Evolutionary conservation across 2,888 invertebrate genomes (phyloP).

Genomic region (Dynastes maya): DNA sequence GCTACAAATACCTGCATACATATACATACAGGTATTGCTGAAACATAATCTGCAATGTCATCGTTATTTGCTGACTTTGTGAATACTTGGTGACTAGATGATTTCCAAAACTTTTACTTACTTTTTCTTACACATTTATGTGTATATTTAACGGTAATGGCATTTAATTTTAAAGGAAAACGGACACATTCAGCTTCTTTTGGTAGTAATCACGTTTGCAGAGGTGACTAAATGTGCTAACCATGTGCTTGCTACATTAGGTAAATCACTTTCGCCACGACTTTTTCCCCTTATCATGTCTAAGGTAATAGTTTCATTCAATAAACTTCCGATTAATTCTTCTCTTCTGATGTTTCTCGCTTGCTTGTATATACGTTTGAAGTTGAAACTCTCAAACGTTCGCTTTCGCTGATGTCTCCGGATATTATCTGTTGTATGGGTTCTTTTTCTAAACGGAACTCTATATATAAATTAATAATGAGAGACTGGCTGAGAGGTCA

Average conservation of each 20-base stretch:
- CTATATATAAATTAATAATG: slow-evolving; percentile 47
- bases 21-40: no score
- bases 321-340: neutral
- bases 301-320: neutral
- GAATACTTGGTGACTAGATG: no score
- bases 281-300: slow-evolving; percentile 1
- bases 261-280: slow-evolving; percentile 4
- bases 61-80: no score
- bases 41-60: no score
- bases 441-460: slow-evolving; percentile 34
- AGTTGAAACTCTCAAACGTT: neutral
- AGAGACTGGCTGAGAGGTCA: slow-evolving; percentile 40
- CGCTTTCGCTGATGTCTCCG: slow-evolving; percentile 20
- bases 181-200: neutral
- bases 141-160: no score
- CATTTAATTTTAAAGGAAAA: neutral
- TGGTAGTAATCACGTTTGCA: slow-evolving; percentile 1
- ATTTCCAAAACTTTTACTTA: no score
- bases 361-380: neutral
- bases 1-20: no score
- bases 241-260: neutral
- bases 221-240: slow-evolving; percentile 10
- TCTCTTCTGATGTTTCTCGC: neutral
- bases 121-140: no score
- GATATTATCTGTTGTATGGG: neutral